Base-by-base conservation (phyloP, 2,113 vertebrate genomes). In the Oncorhynchus kisutch region DNA sequence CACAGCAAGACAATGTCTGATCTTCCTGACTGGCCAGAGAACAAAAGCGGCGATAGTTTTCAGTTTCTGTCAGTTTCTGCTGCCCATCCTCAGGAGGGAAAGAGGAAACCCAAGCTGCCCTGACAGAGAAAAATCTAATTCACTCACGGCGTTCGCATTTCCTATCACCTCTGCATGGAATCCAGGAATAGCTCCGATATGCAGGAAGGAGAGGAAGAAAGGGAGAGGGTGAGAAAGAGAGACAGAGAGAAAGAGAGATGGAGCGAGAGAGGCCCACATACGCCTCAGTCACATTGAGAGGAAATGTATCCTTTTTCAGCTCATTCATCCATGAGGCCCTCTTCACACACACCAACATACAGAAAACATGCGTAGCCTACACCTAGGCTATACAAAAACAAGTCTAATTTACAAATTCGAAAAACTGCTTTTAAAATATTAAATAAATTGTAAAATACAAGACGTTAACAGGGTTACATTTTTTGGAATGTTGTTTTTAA, bases 301-400 rank as follows among this genome's bases (percentile, higher is more conserved):
- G 39, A 57, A 20, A n/a, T 48, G 45, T 13, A n/a, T 70, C 49
- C 67, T 82, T 81, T 77, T 75, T 84, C 84, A 39, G 39, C 39
- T 39, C 8, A 11, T 45, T 45, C 2, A 85, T 83, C 78, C 81
- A 76, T 72, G 12, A n/a, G 11, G 16, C 16, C 12, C 16, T 9
- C 39, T 45, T 45, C 9, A 45, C 39, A 45, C 39, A 45, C 39
- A 45, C 39, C 39, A 45, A 54, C 59, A 66, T 39, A 14, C 8
- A 68, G 13, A 31, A 68, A 72, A 72, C 73, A 70, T 31, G 12
- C 39, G 9, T 45, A 11, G 39, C 39, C 39, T 11, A 34, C 64
- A 29, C 5, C 1, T 65, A 70, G 9, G 39, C 39, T 57, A 74
- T 5, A 51, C 74, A 74, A 11, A 70, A 72, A 66, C 82, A 80